Conservation (phyloP, 2,888 invertebrate genomes). For the Tenthredo mesomela region DNA sequence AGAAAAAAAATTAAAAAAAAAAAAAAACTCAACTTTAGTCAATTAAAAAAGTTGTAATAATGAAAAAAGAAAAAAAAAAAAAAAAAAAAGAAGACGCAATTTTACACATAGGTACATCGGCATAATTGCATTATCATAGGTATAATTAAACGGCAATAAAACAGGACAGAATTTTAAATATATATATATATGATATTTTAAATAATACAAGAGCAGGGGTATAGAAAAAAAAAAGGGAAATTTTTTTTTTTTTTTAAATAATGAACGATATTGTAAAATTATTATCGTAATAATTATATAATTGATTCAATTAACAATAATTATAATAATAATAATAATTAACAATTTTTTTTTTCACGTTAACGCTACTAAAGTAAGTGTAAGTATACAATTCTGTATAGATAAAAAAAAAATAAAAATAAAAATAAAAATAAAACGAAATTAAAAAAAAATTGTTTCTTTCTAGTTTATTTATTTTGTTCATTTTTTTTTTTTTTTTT, state of each 20-base stretch:
- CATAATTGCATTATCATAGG: background rate
- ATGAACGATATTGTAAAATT: constrained; percentile 11
- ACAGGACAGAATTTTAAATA: background rate
- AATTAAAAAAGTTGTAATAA: no score
- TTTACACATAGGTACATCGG: background rate
- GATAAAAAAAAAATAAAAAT: background rate
- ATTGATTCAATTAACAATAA: constrained; percentile 16
- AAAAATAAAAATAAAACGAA: no score
- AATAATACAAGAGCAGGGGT: background rate
- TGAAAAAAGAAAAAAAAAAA: no score
- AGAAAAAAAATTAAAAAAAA: no score
- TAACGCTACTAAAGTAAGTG: constrained; percentile 42
- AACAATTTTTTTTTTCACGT: constrained; percentile 39
- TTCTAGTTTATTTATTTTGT: background rate
- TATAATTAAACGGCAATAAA: background rate
- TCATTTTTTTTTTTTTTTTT: background rate
- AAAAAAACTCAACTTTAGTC: no score
- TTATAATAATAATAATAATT: constrained; percentile 40
- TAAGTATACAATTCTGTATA: constrained; percentile 18
- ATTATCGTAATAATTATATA: constrained; percentile 17
- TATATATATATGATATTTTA: no score
- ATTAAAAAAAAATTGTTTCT: no score
- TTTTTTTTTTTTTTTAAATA: no score
- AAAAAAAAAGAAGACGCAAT: no score
- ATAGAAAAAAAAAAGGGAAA: background rate